These are phyloP conservation scores for Gasteruption jaculator DNA, from an alignment of 2,888 invertebrate genomes.

Conservation along the genomic window DNA sequence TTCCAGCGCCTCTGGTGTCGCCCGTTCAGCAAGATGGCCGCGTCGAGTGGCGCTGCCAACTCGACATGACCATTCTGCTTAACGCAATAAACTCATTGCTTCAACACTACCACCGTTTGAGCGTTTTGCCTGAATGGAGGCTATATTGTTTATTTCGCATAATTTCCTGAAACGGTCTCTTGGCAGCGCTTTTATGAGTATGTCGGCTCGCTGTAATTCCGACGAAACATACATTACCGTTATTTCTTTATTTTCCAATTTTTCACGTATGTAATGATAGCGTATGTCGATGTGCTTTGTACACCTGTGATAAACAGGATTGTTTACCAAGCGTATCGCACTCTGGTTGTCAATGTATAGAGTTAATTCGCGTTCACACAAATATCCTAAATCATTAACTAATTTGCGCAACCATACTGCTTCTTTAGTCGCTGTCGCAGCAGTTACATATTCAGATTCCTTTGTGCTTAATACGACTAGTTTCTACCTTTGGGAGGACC, in stretches of 20 bases:
- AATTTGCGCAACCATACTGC: slow-evolving; percentile 7
- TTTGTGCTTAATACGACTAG: slow-evolving; percentile 9
- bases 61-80: no score
- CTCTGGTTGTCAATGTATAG: slow-evolving; percentile 6
- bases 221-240: slow-evolving; percentile 3
- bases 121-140: slow-evolving; percentile 2
- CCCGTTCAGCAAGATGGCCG: no score
- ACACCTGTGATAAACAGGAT: slow-evolving; percentile 9
- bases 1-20: no score
- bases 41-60: no score
- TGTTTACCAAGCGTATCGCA: slow-evolving; percentile 6
- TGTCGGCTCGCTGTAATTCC: slow-evolving; percentile 7
- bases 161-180: slow-evolving; percentile 7
- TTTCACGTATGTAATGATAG: slow-evolving; percentile 8
- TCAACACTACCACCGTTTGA: slow-evolving; percentile 15
- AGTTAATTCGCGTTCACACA: slow-evolving; percentile 1
- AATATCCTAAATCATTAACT: slow-evolving; percentile 7
- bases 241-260: slow-evolving; percentile 6
- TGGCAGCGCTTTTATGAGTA: slow-evolving; percentile 10
- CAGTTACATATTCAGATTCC: slow-evolving; percentile 10
- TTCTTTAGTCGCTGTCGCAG: slow-evolving; percentile 7
- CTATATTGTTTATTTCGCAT: slow-evolving; percentile 6
- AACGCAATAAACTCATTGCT: background rate
- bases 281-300: slow-evolving; percentile 10
- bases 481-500: slow-evolving; percentile 11